phyloP scores from a whole-genome alignment of 1,140 invertebrate genomes.

The Choristoneura fumiferana region DNA sequence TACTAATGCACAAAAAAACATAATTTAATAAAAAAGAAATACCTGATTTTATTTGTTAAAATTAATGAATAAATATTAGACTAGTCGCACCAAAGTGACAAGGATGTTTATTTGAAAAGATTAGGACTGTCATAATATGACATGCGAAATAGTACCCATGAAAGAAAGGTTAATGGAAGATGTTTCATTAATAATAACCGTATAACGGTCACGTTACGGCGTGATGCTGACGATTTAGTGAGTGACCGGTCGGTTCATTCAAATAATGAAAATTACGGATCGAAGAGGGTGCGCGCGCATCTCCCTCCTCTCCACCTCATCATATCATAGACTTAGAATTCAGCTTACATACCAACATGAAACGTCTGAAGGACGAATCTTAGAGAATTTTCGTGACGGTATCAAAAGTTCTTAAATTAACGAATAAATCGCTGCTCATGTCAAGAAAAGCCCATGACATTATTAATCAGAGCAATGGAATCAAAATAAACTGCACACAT shows the following conservation, averaged over 20 bases:
- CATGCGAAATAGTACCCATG: too few species aligned
- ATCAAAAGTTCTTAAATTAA: too few species aligned
- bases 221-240: conserved; percentile 24
- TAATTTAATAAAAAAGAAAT: too few species aligned
- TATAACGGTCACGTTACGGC: conserved; percentile 22
- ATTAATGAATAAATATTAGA: too few species aligned
- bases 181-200: conserved; percentile 19
- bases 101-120: too few species aligned
- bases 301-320: conserved; percentile 10
- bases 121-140: too few species aligned
- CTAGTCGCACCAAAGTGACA: too few species aligned
- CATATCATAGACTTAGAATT: neutral
- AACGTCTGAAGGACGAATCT: neutral
- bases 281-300: conserved; percentile 68
- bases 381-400: neutral
- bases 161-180: neutral
- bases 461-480: too few species aligned
- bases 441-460: too few species aligned
- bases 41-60: too few species aligned
- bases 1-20: neutral
- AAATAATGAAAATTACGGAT: conserved; percentile 48
- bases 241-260: conserved; percentile 54
- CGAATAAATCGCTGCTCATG: neutral
- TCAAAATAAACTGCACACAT: too few species aligned
- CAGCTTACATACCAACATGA: neutral